A percentile compares a stretch with the other conserved stretches of the same genome.
These are phyloP conservation scores for Epizoanthus rinbou DNA, from an alignment of 92 coral and sea anemone species.

Conservation along the genomic window DNA sequence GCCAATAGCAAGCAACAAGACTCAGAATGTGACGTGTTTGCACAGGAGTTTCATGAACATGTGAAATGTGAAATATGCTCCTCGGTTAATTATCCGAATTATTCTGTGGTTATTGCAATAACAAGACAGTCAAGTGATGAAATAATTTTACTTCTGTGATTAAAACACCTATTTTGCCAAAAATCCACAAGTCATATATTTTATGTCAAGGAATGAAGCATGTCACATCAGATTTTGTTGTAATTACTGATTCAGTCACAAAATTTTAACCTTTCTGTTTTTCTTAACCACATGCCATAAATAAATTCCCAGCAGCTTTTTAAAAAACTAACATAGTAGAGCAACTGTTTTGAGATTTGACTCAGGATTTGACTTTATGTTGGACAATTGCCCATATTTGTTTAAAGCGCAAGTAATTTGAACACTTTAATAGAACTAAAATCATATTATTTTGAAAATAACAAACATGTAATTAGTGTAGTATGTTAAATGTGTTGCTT, in stretches of 20 bases:
- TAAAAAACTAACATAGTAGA: not conserved
- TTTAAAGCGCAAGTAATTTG: not conserved
- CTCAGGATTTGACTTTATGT: not conserved
- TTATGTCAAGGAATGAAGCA: not conserved
- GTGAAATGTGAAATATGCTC: slow-evolving; percentile 4
- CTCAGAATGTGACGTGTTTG: not conserved
- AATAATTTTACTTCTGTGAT: not conserved
- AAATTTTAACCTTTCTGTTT: not conserved
- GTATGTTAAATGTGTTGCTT: too few relatives aligned
- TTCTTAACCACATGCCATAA: not conserved
- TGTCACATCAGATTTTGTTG: not conserved
- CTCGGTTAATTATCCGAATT: not conserved
- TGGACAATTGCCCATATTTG: not conserved
- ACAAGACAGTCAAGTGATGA: not conserved
- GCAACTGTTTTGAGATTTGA: not conserved
- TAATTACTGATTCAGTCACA: not conserved
- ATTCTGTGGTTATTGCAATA: not conserved
- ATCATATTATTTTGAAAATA: not conserved
- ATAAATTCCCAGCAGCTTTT: not conserved
- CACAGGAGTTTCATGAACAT: not conserved
- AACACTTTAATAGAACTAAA: not conserved
- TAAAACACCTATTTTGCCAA: not conserved
- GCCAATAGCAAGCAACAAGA: slow-evolving; percentile 4
- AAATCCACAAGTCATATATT: not conserved
- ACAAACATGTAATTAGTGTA: not conserved